Conservation (phyloP, 2,797 vertebrate species). For the Danio kyathit region DNA sequence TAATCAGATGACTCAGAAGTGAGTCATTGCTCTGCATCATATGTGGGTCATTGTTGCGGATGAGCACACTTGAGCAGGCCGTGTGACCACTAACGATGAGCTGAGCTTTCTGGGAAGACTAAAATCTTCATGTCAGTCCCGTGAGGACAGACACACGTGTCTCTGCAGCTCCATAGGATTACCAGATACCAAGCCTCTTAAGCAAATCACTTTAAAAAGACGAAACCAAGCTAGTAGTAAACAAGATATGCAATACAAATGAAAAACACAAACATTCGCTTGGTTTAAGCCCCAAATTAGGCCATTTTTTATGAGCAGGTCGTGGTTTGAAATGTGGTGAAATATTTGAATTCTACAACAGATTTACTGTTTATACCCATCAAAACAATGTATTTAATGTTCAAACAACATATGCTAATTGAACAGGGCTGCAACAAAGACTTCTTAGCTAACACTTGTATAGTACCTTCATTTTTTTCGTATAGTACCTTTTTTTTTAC, state of each 20-base stretch:
- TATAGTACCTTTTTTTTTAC: too few relatives aligned
- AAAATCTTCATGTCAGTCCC: conserved; percentile 8
- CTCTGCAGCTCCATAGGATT: conserved; percentile 10
- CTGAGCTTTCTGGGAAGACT: neutral
- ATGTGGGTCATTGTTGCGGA: neutral
- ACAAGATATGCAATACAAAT: neutral
- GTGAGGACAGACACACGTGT: conserved; percentile 13
- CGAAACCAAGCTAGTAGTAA: neutral
- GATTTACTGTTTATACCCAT: neutral
- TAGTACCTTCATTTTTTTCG: neutral
- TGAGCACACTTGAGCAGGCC: neutral
- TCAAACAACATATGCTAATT: neutral
- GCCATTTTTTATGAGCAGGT: neutral
- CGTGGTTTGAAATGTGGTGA: neutral
- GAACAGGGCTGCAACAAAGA: conserved; percentile 9
- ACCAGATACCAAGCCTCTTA: conserved; percentile 9
- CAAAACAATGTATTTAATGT: neutral
- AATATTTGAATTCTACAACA: neutral
- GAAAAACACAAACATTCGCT: neutral
- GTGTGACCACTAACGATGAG: neutral
- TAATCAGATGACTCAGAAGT: conserved; percentile 14
- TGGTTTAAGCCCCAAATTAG: neutral
- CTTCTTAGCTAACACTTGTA: neutral
- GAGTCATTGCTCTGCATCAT: neutral
- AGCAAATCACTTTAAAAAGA: conserved; percentile 16